These are phyloP conservation scores for Pseudoatta argentina DNA, from an alignment of 1,140 invertebrate species.

Conservation along the genomic window DNA sequence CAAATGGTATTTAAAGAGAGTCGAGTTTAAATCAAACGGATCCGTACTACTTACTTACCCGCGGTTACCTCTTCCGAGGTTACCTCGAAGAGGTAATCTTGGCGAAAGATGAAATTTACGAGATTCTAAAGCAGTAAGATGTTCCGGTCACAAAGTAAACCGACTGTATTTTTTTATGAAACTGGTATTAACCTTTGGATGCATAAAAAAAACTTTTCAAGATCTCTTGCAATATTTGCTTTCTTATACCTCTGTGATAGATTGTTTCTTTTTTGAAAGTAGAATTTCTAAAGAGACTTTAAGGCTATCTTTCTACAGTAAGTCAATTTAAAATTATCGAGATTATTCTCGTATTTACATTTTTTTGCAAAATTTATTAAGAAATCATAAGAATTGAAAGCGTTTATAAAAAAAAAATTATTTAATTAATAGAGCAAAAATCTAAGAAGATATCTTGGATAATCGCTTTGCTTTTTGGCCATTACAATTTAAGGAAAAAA, in stretches of 20 bases:
- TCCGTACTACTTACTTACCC: neutral
- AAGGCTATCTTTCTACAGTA: neutral
- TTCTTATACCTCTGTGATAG: neutral
- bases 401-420: neutral
- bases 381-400: neutral
- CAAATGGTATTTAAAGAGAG: conserved; percentile 20
- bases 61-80: conserved; percentile 16
- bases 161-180: neutral
- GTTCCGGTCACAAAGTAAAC: neutral
- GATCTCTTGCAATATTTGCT: neutral
- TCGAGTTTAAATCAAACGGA: conserved; percentile 39
- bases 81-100: neutral
- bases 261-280: no score
- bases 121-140: neutral
- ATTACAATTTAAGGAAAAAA: neutral
- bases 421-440: neutral
- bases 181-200: neutral
- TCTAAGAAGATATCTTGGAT: neutral
- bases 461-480: neutral
- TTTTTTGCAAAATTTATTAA: neutral
- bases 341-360: neutral
- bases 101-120: neutral
- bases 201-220: neutral
- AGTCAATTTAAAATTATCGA: neutral
- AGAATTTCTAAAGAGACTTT: neutral